These are phyloP conservation scores for Cheilosia grossa DNA, from an alignment of 2,888 invertebrate genomes.

Conservation along the genomic window DNA sequence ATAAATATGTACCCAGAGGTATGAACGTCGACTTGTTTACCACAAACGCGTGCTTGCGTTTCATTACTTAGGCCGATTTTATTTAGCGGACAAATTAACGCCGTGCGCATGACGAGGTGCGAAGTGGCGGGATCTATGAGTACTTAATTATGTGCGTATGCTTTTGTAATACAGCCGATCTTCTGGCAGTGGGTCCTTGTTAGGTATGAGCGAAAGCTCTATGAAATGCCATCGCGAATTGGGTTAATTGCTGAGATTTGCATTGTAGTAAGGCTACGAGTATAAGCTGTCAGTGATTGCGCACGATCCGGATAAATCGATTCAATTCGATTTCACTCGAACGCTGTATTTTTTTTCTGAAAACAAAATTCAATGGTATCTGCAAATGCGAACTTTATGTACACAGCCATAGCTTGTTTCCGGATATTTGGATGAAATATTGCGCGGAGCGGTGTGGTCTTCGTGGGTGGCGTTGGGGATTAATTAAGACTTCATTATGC, in stretches of 20 bases:
- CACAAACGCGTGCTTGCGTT: constrained; percentile 79
- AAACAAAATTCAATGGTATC: constrained; percentile 12
- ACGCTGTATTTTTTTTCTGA: neutral
- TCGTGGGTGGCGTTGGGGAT: constrained; percentile 54
- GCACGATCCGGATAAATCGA: constrained; percentile 55
- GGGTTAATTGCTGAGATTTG: constrained; percentile 31
- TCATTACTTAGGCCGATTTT: constrained; percentile 75
- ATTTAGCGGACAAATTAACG: constrained; percentile 69
- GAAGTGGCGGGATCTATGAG: constrained; percentile 39
- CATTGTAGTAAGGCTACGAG: neutral
- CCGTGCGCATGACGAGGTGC: constrained; percentile 58
- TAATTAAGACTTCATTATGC: constrained; percentile 58
- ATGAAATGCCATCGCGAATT: constrained; percentile 9
- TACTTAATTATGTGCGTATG: constrained; percentile 29
- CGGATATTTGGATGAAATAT: constrained; percentile 39
- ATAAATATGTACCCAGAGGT: constrained; percentile 79
- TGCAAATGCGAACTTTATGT: constrained; percentile 7
- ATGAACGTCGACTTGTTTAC: constrained; percentile 35
- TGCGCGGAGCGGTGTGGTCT: constrained; percentile 18
- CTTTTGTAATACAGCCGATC: constrained; percentile 5
- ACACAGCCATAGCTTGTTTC: constrained; percentile 23
- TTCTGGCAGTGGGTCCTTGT: constrained; percentile 34
- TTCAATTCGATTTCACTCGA: constrained; percentile 55
- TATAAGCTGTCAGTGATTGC: constrained; percentile 30
- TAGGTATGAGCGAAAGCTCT: constrained; percentile 27